These are phyloP conservation scores for Dynastes hyllus DNA, from an alignment of 2,888 invertebrate species.

Conservation along the genomic window DNA sequence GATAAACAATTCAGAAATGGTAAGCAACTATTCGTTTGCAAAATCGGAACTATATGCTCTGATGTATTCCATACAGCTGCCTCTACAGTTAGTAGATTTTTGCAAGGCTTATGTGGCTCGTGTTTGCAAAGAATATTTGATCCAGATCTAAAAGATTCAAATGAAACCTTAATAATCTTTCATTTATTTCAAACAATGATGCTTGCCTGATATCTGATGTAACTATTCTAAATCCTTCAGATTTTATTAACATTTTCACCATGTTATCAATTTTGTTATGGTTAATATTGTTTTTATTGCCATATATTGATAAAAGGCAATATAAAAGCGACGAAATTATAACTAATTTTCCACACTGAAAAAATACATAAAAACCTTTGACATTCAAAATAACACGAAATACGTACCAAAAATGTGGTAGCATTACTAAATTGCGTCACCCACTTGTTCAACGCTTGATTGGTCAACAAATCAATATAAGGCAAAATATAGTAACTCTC, in stretches of 20 bases:
- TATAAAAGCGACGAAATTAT: slow-evolving; percentile 64
- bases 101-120: slow-evolving; percentile 66
- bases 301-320: slow-evolving; percentile 59
- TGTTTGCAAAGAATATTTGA: slow-evolving; percentile 72
- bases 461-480: slow-evolving; percentile 59
- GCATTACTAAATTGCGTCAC: slow-evolving; percentile 68
- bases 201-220: slow-evolving; percentile 68
- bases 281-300: slow-evolving; percentile 55
- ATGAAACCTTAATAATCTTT: not conserved
- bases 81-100: slow-evolving; percentile 71
- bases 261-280: slow-evolving; percentile 55
- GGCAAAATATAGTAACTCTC: slow-evolving; percentile 50
- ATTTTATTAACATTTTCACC: slow-evolving; percentile 68
- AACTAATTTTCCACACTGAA: slow-evolving; percentile 69
- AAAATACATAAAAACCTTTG: slow-evolving; percentile 41
- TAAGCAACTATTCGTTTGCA: slow-evolving; percentile 70
- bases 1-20: slow-evolving; percentile 70
- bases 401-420: slow-evolving; percentile 68
- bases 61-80: slow-evolving; percentile 70
- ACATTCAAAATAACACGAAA: no score
- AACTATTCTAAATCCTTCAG: slow-evolving; percentile 71
- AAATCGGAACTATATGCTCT: slow-evolving; percentile 71
- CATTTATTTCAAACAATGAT: slow-evolving; percentile 41
- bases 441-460: slow-evolving; percentile 72
- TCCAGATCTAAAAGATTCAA: slow-evolving; percentile 66